Base-by-base conservation (phyloP, 1,140 invertebrate species). In the Neodiprion virginianus region DNA sequence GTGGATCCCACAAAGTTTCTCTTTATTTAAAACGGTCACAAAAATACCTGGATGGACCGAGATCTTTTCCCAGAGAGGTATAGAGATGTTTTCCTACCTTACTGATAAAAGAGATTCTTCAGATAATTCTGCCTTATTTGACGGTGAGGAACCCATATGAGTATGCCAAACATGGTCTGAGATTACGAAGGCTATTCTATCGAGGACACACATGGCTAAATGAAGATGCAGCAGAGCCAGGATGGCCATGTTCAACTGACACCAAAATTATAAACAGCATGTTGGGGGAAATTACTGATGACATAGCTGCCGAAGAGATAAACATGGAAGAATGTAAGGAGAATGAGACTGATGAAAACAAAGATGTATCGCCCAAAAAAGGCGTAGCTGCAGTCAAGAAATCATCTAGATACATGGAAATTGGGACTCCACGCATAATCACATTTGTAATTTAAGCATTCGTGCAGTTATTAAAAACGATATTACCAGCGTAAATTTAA, bases 11-110 rank as follows among this genome's bases (percentile, higher is more conserved):
- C 14, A 72, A 74, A n/a, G 8, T 76, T 8, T 72, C 75, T 17
- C 65, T 61, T 76, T 8, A 17, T 12, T 14, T 76, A 69, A 23
- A 67, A 17, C n/a, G 14, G 49, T 48, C 70, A 77, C 61, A 69
- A 77, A 66, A 72, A 61, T 72, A 67, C 70, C 23, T 79, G 73
- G 76, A 76, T 78, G 69, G 65, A 71, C 11, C n/a, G 23, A 66
- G 11, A 48, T 0, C 49, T 78, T 40, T 72, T 75, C 40, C 67
- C 23, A 28, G 69, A 76, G n/a, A 74, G 78, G 75, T 77, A 76
- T 61, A 61, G n/a, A 61, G 53, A 61, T 61, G 5, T 61, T 8
- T 61, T 61, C 8, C 53, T 61, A 8, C 8, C 53, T 8, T 8
- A 61, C 53, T 21, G 17, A 17, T 61, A 17, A 61, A 7, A 61